Percentiles rank a stretch among this genome's conserved stretches.
Conservation (phyloP, 1,140 invertebrate species). For the Drosophila fuyamai region DNA sequence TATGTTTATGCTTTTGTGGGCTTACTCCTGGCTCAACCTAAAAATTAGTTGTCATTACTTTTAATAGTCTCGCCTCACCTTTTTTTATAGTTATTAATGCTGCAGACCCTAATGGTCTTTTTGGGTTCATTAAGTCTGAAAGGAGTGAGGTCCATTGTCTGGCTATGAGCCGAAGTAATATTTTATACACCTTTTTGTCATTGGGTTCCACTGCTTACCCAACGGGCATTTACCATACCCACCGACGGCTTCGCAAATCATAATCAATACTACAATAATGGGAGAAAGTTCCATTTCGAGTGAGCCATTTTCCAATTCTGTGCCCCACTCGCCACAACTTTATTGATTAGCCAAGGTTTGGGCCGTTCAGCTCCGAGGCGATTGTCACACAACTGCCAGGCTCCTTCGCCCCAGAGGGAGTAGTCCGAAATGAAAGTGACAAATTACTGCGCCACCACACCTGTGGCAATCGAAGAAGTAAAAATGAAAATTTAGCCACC, state of each 20-base stretch:
- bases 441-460: conserved; percentile 34
- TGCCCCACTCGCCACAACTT: conserved; percentile 3
- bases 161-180: conserved; percentile 47
- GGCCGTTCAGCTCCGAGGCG: conserved; percentile 3
- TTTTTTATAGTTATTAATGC: conserved; percentile 60
- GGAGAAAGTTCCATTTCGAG: conserved; percentile 31
- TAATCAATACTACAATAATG: conserved; percentile 23
- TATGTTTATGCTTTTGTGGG: conserved; percentile 37
- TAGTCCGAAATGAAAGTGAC: conserved; percentile 12
- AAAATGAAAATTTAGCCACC: conserved; percentile 21
- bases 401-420: conserved; percentile 20
- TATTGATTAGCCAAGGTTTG: conserved; percentile 51
- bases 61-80: conserved; percentile 59
- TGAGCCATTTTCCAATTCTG: background rate
- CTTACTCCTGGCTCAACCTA: conserved; percentile 24
- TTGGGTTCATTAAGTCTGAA: conserved; percentile 55
- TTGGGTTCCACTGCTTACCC: conserved; percentile 33
- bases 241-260: conserved; percentile 7
- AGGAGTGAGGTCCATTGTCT: conserved; percentile 14
- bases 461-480: conserved; percentile 23
- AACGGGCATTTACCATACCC: conserved; percentile 14
- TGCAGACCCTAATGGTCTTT: conserved; percentile 20
- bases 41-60: conserved; percentile 66
- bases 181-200: conserved; percentile 46
- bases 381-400: conserved; percentile 22